Evolutionary conservation across 2,888 invertebrate genomes (phyloP), one percentile per base, ranked within the genome.

Genomic region (Pollenia labialis): DNA sequence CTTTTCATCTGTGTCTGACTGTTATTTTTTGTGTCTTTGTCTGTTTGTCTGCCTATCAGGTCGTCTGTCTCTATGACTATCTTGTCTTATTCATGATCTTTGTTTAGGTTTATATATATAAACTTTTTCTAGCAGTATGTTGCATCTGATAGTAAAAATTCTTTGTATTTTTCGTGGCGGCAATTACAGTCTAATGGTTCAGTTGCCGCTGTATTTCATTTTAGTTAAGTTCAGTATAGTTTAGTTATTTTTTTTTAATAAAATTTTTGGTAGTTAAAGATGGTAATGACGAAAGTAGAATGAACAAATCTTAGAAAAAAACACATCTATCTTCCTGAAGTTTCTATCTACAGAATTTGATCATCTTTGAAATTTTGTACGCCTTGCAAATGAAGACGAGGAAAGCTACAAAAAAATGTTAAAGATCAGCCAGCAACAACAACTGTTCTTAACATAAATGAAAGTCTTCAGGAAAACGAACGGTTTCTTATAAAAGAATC

Each of bases 101-200:
- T 58, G 76, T 48, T 74, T 58, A 71, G 72, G 58, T 46, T 75
- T 66, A 56, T 72, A 16, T 77, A 58, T 46, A 58, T 50, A 50
- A 0, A 32, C 44, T 79, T 48, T 32, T 60, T 69, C 16, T 69
- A 56, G 56, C 72, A 75, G 79, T 46, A 74, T 69, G 54, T 58
- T 75, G 76, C 83, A 86, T 88, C 86, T 83, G 86, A 87, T 89
- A 88, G 83, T 83, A 66, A 82, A 86, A 85, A 83, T 85, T 62
- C 76, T 82, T 80, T 80, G 72, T 84, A 64, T 87, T 79, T 32
- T 85, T 88, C 80, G 77, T 86, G 87, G 80, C 87, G 81, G 84
- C 87, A 88, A 86, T 86, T 86, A 81, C 75, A 58, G 76, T 84
- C 87, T 86, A 87, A 88, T 88, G 85, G 85, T 80, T 81, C 54